Evolutionary conservation across 1,140 invertebrate genomes (phyloP), one percentile per base, ranked within the genome.

Genomic region (Drosophila funebris): DNA sequence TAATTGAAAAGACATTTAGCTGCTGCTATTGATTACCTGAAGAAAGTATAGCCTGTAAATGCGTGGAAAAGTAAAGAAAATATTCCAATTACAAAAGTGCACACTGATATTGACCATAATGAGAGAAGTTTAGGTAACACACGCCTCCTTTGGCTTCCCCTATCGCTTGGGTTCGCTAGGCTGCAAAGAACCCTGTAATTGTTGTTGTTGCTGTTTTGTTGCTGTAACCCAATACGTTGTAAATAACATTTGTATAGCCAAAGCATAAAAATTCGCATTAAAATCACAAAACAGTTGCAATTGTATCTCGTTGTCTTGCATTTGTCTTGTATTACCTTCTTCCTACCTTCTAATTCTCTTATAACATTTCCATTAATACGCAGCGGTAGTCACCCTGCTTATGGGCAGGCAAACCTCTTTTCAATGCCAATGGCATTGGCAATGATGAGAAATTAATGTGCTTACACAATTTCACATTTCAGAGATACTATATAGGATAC

Each of bases 371-470:
- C 83, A 88, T 88, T 88, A 88, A 88, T 88, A 83, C 83, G 66
- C 83, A 83, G 83, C 75, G 81, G 81, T 76, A 80, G 83, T 78
- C 75, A 56, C 53, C 39, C 36, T 31, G 53, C 11, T 64, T 41
- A 36, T 31, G 63, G 52, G 31, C 72, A 48, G 63, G 20, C 44
- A 46, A 22, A n/a, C 9, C 27, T 31, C 31, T 11, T 24, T 27
- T 18, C 27, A 36, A 3, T 71, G 43, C 53, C 74, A 73, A 63
- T 74, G 72, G 71, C 74, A 72, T 44, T 72, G 69, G 50, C 68
- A 88, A 88, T 88, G 83, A 88, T 88, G 83, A 88, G 83, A 88
- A 88, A 88, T 88, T 88, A 88, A 88, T 88, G 83, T 83, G 84
- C 74, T 75, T 78, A 75, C 76, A 71, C 73, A 67, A 78, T 78